Percentiles rank a stretch among this genome's conserved stretches.
phyloP scores from a whole-genome alignment of 2,797 vertebrate species.

The Aythya fuligula region DNA sequence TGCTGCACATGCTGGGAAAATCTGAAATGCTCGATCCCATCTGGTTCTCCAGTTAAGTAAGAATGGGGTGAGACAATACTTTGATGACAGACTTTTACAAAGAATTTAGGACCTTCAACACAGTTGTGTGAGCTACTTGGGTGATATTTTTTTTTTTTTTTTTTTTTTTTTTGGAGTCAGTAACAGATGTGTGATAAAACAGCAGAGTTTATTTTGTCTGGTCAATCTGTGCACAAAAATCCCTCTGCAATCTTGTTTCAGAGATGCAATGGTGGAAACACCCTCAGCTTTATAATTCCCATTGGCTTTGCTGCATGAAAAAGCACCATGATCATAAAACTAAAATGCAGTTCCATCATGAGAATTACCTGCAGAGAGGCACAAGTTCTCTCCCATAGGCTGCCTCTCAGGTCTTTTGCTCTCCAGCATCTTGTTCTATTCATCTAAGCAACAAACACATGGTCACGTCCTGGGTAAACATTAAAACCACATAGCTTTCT shows the following conservation, averaged over 20 bases:
- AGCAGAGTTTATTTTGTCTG: neutral
- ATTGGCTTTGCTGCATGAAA: neutral
- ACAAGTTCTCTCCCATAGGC: neutral
- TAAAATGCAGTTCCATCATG: neutral
- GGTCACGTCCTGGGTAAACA: neutral
- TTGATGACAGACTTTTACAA: neutral
- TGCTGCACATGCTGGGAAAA: neutral
- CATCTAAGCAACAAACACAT: neutral
- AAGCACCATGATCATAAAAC: neutral
- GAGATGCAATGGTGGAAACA: neutral
- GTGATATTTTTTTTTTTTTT: neutral
- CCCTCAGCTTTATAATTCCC: neutral
- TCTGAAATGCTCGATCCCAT: constrained; percentile 4
- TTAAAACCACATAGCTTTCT: neutral
- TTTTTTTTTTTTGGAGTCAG: neutral
- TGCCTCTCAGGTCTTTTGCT: neutral
- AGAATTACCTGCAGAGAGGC: neutral
- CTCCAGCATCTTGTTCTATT: neutral
- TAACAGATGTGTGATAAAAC: neutral
- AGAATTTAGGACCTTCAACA: neutral
- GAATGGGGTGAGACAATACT: neutral
- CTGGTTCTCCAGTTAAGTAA: neutral
- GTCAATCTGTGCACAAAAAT: neutral
- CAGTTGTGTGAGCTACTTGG: neutral
- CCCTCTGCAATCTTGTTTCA: neutral